phyloP scores from a whole-genome alignment of 2,113 vertebrate species.

The Gnathonemus echidnorhynchus region DNA sequence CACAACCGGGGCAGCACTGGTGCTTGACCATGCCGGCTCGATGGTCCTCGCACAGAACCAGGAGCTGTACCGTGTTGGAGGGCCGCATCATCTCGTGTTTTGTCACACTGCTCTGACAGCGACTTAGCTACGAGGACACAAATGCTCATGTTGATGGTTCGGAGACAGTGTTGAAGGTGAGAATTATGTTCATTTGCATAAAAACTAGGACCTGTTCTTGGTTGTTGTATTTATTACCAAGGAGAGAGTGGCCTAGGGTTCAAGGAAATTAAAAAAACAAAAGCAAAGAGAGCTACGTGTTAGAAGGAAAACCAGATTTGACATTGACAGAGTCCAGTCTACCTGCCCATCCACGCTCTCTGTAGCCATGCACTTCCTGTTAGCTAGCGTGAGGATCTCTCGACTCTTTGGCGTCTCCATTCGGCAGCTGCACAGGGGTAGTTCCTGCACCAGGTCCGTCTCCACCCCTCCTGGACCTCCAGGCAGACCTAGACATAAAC shows the following conservation, averaged over 20 bases:
- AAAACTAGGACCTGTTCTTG: neutral
- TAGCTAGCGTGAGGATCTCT: constrained; percentile 86
- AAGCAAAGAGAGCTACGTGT: neutral
- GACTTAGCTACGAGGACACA: constrained; percentile 65
- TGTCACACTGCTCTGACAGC: constrained; percentile 80
- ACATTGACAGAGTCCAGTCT: constrained; percentile 14
- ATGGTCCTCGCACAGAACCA: constrained; percentile 94
- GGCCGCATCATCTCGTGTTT: constrained; percentile 97
- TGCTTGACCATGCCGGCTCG: constrained; percentile 94
- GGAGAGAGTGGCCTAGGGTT: neutral
- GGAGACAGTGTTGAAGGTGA: neutral
- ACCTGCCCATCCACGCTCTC: constrained; percentile 86
- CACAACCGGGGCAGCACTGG: constrained; percentile 95
- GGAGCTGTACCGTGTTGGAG: constrained; percentile 86
- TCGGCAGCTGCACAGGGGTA: constrained; percentile 94
- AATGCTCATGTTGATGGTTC: neutral
- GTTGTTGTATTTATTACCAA: neutral
- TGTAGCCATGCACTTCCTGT: constrained; percentile 96
- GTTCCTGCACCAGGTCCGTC: constrained; percentile 79
- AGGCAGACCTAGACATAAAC: constrained; percentile 20
- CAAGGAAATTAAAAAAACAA: neutral
- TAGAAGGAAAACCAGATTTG: neutral
- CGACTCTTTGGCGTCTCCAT: constrained; percentile 95
- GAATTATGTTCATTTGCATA: neutral
- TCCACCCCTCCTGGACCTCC: constrained; percentile 58